Evolutionary conservation across 2,888 invertebrate species (phyloP), one percentile per base, ranked within the genome.

Genomic region (Odontomyia ornata): DNA sequence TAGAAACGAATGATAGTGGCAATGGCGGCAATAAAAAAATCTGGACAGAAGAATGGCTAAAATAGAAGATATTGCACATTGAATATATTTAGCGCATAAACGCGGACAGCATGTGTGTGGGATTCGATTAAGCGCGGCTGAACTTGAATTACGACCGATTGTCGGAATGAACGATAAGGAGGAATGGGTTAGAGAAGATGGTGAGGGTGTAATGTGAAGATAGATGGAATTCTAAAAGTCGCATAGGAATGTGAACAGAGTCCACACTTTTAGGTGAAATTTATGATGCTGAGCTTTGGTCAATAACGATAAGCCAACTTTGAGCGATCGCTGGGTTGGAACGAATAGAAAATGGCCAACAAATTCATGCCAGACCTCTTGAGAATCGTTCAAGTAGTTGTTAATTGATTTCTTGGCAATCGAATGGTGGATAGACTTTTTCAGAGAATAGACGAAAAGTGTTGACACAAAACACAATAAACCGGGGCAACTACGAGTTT

Each of bases 91-190:
- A 18, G 52, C 15, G 15, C n/a, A 52, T 3, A 4, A 13, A 15
- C 15, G 52, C 52, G 52, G 52, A 52, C 52, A 18, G 13, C 43
- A 43, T 43, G 43, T 52, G 52, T 52, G 52, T 52, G 52, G 52
- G 52, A 52, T 15, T 18, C 15, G 52, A 52, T 52, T 52, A 52
- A 52, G 52, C 18, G 52, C 52, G 36, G 36, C 36, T 52, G 52
- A 52, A 52, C 52, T 52, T 52, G 52, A 52, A 52, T 52, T 52
- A 52, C 52, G 52, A 18, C 52, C 52, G 52, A 18, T 52, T 4
- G 15, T 13, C 43, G 43, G 18, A n/a, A 52, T 4, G 52, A 2
- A 13, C n/a, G 52, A 52, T 13, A 52, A n/a, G 18, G 43, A 43
- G 15, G 52, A 18, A n/a, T 36, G 36, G 36, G 36, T 36, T 36